Conservation (phyloP, 2,888 invertebrate genomes). For the Lottia scabra region DNA sequence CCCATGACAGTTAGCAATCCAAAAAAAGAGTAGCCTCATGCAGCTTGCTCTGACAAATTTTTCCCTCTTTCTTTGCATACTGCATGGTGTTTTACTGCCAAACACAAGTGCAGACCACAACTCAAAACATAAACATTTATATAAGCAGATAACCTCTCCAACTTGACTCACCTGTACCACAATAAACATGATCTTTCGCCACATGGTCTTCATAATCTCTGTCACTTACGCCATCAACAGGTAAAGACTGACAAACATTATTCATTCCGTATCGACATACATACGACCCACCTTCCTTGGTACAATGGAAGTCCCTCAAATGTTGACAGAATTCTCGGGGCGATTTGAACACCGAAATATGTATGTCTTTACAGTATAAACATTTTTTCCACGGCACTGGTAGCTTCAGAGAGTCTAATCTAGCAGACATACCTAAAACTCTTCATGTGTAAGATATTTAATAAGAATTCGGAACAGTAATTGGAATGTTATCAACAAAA, state of each 20-base stretch:
- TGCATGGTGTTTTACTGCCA: no score
- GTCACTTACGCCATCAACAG: constrained; percentile 89
- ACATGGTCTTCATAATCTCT: constrained; percentile 90
- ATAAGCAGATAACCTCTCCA: no score
- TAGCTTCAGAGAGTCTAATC: neutral
- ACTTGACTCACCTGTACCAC: constrained; percentile 9
- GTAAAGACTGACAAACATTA: constrained; percentile 86
- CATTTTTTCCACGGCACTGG: constrained; percentile 53
- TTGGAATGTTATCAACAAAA: no score
- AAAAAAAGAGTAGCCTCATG: no score
- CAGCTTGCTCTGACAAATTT: no score
- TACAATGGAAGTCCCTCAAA: constrained; percentile 83
- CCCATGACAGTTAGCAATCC: no score
- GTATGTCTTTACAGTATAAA: constrained; percentile 44
- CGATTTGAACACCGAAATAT: constrained; percentile 52
- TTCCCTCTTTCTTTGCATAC: no score
- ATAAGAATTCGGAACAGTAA: no score
- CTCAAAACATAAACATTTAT: no score
- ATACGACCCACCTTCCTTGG: constrained; percentile 86
- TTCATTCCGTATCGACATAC: constrained; percentile 90
- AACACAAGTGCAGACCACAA: no score
- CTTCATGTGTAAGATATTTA: no score
- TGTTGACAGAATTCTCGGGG: constrained; percentile 76
- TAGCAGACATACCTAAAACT: neutral
- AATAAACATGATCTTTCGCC: constrained; percentile 74